A percentile compares a stretch with the other conserved stretches of the same genome.
Conservation (phyloP, 2,888 invertebrate genomes). For the Ypsolopha scabrella region DNA sequence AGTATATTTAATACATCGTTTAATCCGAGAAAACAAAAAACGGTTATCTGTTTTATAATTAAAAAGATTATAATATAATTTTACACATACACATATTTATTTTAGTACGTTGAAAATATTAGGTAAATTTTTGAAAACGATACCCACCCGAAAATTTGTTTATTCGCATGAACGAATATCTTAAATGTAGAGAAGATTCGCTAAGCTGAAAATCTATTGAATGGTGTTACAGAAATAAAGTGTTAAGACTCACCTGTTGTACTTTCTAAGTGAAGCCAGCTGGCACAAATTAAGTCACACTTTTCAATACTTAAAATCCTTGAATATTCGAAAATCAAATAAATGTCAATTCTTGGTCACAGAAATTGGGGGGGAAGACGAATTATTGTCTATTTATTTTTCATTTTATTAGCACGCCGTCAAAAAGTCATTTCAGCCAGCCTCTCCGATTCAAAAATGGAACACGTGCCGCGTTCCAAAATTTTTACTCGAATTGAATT, state of each 20-base stretch:
- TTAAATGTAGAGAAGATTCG: too few relatives aligned
- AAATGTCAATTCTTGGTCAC: neutral
- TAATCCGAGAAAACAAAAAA: too few relatives aligned
- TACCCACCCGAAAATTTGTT: too few relatives aligned
- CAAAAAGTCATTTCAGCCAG: constrained; percentile 1
- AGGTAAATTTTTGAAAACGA: too few relatives aligned
- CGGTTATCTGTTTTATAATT: too few relatives aligned
- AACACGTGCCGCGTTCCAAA: neutral
- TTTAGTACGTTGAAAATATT: too few relatives aligned
- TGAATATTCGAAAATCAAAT: neutral
- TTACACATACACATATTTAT: too few relatives aligned
- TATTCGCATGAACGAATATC: too few relatives aligned
- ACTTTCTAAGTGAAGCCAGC: neutral
- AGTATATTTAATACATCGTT: too few relatives aligned
- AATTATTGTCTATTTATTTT: neutral
- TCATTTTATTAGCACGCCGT: neutral
- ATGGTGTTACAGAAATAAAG: neutral
- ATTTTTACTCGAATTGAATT: constrained; percentile 3
- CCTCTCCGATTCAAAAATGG: neutral
- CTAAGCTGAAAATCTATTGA: too few relatives aligned
- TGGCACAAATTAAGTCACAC: neutral
- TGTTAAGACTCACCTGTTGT: neutral
- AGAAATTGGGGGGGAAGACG: neutral
- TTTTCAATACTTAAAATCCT: neutral
- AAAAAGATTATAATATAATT: too few relatives aligned